Evolutionary conservation across 1,140 invertebrate genomes (phyloP), one percentile per base, ranked within the genome.

Genomic region (Drosophila subpulchrella): DNA sequence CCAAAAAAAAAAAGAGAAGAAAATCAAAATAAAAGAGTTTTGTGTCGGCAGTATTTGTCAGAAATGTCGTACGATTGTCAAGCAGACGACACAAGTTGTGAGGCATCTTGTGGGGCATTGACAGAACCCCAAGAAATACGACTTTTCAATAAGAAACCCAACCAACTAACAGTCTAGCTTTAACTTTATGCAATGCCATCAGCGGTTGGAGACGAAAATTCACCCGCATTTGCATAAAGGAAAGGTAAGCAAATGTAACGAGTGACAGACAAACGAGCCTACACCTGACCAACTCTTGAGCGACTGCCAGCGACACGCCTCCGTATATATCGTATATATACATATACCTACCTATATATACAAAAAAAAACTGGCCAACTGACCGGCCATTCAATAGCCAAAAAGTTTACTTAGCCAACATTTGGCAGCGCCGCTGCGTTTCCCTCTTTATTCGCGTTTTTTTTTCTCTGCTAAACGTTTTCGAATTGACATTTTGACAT

Each of bases 401-500:
- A 75, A 77, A 71, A 61, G 55, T 62, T 65, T 80, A 72, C 62
- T 78, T 75, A 81, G 65, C 61, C 74, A 83, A 71, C 75, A 83
- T 78, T 83, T 83, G 70, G 59, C 70, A 55, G 73, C 39, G 36
- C 24, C 36, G 24, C 39, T 75, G 72, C 39, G 48, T 56, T 48
- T 39, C 17, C 27, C 63, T 70, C 63, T 46, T 48, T 41, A 57
- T 32, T 66, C 32, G 39, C 63, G 57, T 58, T 72, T 55, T 57
- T 71, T 59, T 73, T 47, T 53, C 62, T 75, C 81, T 71, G 62
- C 83, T 83, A 86, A 86, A 88, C 83, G 83, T 79, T 86, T 86
- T 88, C 60, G 53, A 88, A 86, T 86, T 86, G 83, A 86, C 83
- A 86, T 88, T 86, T 86, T 83, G 83, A 88, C 83, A 83, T 86